phyloP scores from a whole-genome alignment of 2,113 vertebrate species.

The Heloderma charlesbogerti region DNA sequence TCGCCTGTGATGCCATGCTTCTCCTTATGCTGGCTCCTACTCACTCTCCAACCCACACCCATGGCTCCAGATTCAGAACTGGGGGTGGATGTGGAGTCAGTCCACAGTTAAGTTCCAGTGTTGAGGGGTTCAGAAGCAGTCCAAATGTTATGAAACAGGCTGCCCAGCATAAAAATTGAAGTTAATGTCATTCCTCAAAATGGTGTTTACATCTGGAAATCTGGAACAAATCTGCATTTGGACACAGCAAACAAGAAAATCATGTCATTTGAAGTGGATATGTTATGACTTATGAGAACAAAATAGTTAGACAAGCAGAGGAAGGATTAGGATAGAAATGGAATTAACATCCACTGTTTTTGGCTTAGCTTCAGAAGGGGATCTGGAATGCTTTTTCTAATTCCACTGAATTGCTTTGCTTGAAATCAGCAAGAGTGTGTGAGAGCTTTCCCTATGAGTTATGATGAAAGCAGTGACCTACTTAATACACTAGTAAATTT shows the following conservation, averaged over 20 bases:
- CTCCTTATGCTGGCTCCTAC: not conserved
- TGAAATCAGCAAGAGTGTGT: constrained; percentile 59
- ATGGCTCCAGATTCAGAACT: not conserved
- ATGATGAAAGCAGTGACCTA: constrained; percentile 73
- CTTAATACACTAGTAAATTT: constrained; percentile 53
- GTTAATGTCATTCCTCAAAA: not conserved
- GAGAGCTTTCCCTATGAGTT: constrained; percentile 65
- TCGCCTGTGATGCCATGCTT: not conserved
- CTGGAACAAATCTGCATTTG: constrained; percentile 9
- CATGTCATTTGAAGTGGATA: constrained; percentile 26
- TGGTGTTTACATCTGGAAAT: not conserved
- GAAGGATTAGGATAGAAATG: constrained; percentile 75
- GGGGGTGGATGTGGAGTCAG: not conserved
- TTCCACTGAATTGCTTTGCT: constrained; percentile 72
- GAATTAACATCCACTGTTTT: constrained; percentile 79
- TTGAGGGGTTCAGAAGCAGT: no score
- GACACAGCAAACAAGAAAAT: constrained; percentile 21
- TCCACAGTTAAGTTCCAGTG: not conserved
- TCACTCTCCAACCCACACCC: not conserved
- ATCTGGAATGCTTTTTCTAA: constrained; percentile 76
- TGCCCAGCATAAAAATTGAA: not conserved
- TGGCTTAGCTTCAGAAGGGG: constrained; percentile 76
- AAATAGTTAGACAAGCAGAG: constrained; percentile 63
- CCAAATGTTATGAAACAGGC: not conserved
- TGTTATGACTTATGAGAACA: constrained; percentile 38